Conservation (phyloP, 2,797 vertebrate species). For the Clarias platycephalus region DNA sequence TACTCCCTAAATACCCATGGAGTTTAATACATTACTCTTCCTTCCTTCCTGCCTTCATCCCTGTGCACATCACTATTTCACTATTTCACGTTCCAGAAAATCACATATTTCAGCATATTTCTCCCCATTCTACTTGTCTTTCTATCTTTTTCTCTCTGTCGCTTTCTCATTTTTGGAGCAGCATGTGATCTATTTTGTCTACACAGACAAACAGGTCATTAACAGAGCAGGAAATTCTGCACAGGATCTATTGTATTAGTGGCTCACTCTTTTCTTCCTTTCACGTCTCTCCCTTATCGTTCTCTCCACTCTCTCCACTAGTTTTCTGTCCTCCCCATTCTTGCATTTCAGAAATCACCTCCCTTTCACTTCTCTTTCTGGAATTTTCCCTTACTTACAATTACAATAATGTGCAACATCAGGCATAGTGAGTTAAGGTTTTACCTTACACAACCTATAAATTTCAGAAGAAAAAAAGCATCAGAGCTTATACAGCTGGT, state of each 20-base stretch:
- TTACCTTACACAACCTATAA: constrained; percentile 80
- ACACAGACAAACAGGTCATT: constrained; percentile 23
- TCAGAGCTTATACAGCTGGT: constrained; percentile 62
- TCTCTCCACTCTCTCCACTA: constrained; percentile 48
- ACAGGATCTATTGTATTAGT: constrained; percentile 54
- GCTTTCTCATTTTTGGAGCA: constrained; percentile 39
- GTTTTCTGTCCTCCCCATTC: constrained; percentile 23
- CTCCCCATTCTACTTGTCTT: constrained; percentile 41
- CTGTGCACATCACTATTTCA: not conserved
- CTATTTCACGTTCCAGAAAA: constrained; percentile 7
- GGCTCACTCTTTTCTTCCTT: constrained; percentile 43
- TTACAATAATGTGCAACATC: constrained; percentile 83
- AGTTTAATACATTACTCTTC: not conserved
- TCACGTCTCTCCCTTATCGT: constrained; percentile 18
- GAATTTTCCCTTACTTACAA: constrained; percentile 62
- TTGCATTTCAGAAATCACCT: constrained; percentile 49
- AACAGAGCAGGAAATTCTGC: constrained; percentile 39
- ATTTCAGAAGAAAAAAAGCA: constrained; percentile 75
- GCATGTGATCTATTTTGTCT: constrained; percentile 50
- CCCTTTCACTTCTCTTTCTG: constrained; percentile 41
- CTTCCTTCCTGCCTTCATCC: not conserved
- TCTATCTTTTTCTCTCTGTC: not conserved
- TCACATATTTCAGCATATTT: constrained; percentile 11
- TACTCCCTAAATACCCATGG: not conserved
- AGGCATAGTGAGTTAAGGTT: constrained; percentile 75